Conservation (phyloP, 2,888 invertebrate genomes). For the Eumerus sabulonum region DNA sequence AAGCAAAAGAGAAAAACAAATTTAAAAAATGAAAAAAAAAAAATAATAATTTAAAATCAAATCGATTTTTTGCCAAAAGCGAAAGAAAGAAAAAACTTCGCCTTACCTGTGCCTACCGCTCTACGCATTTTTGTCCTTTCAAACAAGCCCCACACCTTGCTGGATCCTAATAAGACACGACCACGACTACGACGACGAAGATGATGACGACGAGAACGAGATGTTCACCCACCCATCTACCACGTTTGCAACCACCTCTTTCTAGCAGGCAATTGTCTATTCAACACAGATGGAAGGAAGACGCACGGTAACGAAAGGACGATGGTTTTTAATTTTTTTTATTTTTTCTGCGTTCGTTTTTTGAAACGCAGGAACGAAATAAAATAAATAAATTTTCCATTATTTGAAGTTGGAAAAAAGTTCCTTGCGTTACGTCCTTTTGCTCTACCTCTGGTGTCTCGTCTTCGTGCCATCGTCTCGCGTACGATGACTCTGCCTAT, state of each 20-base stretch:
- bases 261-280: constrained; percentile 66
- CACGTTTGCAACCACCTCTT: constrained; percentile 6
- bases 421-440: constrained; percentile 32
- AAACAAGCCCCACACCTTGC: neutral
- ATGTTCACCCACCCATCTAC: neutral
- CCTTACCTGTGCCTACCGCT: constrained; percentile 61
- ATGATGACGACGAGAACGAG: no score
- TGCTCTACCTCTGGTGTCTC: no score
- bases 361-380: constrained; percentile 63
- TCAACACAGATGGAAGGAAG: constrained; percentile 51
- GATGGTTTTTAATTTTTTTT: no score
- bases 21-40: constrained; percentile 57
- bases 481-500: neutral
- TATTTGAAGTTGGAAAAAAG: constrained; percentile 66
- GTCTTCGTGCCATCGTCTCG: neutral
- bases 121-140: constrained; percentile 64
- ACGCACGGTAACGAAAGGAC: constrained; percentile 33
- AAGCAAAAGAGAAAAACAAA: constrained; percentile 55
- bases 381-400: constrained; percentile 69
- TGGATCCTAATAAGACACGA: neutral
- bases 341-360: no score
- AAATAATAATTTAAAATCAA: constrained; percentile 69
- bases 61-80: constrained; percentile 53
- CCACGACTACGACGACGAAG: neutral
- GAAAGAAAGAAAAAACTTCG: constrained; percentile 16